Evolutionary conservation across 2,888 invertebrate species (phyloP), one percentile per base, ranked within the genome.

Genomic region (Drosophila seclusa): DNA sequence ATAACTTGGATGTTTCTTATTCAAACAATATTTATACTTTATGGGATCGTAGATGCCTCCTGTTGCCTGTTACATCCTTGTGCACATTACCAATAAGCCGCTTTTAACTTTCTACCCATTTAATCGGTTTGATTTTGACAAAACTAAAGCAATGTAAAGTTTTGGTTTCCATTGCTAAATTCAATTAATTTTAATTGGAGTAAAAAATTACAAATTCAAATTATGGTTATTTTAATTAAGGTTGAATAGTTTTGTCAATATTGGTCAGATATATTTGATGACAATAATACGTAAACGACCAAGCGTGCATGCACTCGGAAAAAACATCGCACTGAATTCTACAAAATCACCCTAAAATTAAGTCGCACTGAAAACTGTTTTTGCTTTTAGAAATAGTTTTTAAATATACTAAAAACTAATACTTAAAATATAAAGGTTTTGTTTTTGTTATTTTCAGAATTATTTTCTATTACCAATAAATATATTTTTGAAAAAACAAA

Each of bases 171-270:
- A 18, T 38, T 18, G 18, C 10, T 8, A 45, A 45, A 45, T 24
- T 45, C 45, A 16, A 45, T 45, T 45, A 24, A 24, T 27, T 45
- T 27, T 16, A 24, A 45, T 45, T 45, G 45, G 45, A 24, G 4
- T 27, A 27, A 27, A 52, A 31, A 49, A 36, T 10, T 8, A 18
- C 29, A 48, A 50, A 29, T 50, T 58, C 54, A 70, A 68, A 62
- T 61, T 57, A 67, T 68, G 77, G 69, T 68, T 50, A 61, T 70
- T 82, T 81, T 78, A 87, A 82, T 82, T 82, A 77, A 81, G 68
- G 55, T 40, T 78, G 83, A 82, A 83, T 75, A 69, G 78, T 75
- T 75, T 68, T 83, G 81, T 67, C 75, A 83, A 82, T 80, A 83
- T 82, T 87, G 78, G 62, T 70, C 70, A 18, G 60, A 55, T 53